Percentiles rank a stretch among this genome's conserved stretches.
phyloP scores from a whole-genome alignment of 2,888 invertebrate species.

The Agriotes lineatus region DNA sequence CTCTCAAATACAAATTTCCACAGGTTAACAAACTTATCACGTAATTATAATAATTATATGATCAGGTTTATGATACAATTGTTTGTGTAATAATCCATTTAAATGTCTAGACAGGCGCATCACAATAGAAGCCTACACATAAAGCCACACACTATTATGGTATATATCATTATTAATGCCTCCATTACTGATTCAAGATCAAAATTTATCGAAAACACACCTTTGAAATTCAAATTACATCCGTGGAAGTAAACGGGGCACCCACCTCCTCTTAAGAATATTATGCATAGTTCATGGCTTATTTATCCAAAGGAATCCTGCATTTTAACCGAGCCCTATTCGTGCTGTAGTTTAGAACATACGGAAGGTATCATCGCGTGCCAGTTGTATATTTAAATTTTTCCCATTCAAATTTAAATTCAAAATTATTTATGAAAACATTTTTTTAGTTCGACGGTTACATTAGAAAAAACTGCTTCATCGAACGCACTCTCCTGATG shows the following conservation, averaged over 20 bases:
- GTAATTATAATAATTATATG: conserved; percentile 29
- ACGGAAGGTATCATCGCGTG: no score
- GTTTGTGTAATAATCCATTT: conserved; percentile 33
- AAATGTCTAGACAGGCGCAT: conserved; percentile 37
- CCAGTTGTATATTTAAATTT: no score
- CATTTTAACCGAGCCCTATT: no score
- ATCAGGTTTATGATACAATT: conserved; percentile 39
- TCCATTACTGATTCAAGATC: conserved; percentile 15
- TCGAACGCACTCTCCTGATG: no score
- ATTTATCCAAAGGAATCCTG: no score
- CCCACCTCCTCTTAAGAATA: background rate
- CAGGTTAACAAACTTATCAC: background rate
- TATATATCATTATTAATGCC: conserved; percentile 5
- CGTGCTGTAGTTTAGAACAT: no score
- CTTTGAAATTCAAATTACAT: conserved; percentile 12
- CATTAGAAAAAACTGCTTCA: no score
- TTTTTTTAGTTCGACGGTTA: no score
- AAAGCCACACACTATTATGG: conserved; percentile 3
- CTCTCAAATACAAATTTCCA: background rate
- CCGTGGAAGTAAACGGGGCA: background rate
- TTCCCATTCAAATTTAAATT: no score
- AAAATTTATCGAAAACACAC: conserved; percentile 10
- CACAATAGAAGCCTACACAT: conserved; percentile 38
- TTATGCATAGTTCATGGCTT: no score
- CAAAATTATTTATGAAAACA: no score